Percentiles rank a stretch among this genome's conserved stretches.
These are phyloP conservation scores for Apamea sordens DNA, from an alignment of 2,888 invertebrate genomes.

Conservation along the genomic window DNA sequence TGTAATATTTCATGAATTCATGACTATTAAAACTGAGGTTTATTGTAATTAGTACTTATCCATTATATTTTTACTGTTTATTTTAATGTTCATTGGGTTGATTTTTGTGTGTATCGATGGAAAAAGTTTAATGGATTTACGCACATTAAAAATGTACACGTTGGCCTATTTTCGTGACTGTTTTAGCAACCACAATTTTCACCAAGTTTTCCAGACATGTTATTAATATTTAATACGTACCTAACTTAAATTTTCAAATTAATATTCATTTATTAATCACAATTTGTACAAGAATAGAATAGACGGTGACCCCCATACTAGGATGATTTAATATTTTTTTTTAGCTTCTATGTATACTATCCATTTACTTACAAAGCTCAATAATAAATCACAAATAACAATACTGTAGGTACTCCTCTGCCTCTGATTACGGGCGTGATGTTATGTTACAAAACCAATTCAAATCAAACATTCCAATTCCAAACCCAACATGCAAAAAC, in stretches of 20 bases:
- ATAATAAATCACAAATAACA: too few relatives aligned
- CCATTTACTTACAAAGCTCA: too few relatives aligned
- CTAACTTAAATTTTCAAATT: neutral
- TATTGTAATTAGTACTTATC: slow-evolving; percentile 42
- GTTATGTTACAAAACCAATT: neutral
- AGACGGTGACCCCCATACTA: too few relatives aligned
- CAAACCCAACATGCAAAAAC: slow-evolving; percentile 47
- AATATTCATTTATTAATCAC: too few relatives aligned
- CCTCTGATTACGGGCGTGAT: neutral
- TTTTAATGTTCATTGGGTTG: neutral
- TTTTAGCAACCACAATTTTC: neutral
- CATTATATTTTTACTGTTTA: slow-evolving; percentile 22
- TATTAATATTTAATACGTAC: neutral
- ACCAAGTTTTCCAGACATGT: neutral
- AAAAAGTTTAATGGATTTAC: neutral
- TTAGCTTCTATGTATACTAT: neutral
- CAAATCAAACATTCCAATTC: slow-evolving; percentile 26
- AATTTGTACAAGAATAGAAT: too few relatives aligned
- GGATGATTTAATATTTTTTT: neutral
- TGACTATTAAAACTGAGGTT: slow-evolving; percentile 43
- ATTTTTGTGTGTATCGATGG: neutral
- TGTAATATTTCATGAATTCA: slow-evolving; percentile 62
- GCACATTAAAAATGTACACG: neutral
- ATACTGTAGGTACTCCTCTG: too few relatives aligned
- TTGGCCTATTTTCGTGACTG: neutral